phyloP scores from a whole-genome alignment of 53 echinoderm and acorn worm species.

The Hippasteria phrygiana region DNA sequence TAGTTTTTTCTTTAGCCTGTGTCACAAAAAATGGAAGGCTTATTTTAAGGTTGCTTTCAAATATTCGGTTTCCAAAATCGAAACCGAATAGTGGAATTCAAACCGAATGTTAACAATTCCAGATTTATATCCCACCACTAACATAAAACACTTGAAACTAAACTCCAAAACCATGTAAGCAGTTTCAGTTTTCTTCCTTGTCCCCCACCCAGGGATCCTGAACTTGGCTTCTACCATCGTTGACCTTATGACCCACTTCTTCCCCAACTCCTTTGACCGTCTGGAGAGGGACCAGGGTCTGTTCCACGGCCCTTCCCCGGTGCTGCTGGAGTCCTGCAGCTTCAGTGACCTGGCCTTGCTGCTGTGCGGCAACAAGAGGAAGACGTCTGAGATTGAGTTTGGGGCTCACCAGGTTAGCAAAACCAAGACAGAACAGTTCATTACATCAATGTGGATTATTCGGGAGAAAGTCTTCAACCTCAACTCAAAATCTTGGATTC shows the following conservation, averaged over 20 bases:
- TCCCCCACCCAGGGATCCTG: slow-evolving; percentile 54
- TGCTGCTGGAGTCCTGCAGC: slow-evolving; percentile 71
- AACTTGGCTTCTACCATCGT: slow-evolving; percentile 72
- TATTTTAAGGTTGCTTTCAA: too few relatives aligned
- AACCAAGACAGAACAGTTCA: neutral
- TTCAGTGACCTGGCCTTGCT: slow-evolving; percentile 73
- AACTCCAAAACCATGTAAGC: too few relatives aligned
- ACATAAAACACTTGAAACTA: too few relatives aligned
- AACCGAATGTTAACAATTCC: too few relatives aligned
- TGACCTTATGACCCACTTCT: slow-evolving; percentile 72
- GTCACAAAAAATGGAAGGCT: too few relatives aligned
- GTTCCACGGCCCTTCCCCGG: slow-evolving; percentile 76
- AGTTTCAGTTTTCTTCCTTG: neutral
- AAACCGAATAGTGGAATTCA: too few relatives aligned
- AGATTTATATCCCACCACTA: too few relatives aligned
- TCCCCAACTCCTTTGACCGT: slow-evolving; percentile 75
- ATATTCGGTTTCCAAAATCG: too few relatives aligned
- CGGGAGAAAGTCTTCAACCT: too few relatives aligned
- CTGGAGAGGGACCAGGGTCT: slow-evolving; percentile 75
- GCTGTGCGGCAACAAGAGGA: slow-evolving; percentile 74
- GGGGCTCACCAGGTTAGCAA: slow-evolving; percentile 74
- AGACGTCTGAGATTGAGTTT: slow-evolving; percentile 80
- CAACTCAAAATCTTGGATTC: too few relatives aligned
- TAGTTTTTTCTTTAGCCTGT: too few relatives aligned
- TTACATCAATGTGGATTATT: too few relatives aligned